Evolutionary conservation across 2,888 invertebrate genomes (phyloP), one percentile per base, ranked within the genome.

Genomic region (Eudasyphora cyanicolor): DNA sequence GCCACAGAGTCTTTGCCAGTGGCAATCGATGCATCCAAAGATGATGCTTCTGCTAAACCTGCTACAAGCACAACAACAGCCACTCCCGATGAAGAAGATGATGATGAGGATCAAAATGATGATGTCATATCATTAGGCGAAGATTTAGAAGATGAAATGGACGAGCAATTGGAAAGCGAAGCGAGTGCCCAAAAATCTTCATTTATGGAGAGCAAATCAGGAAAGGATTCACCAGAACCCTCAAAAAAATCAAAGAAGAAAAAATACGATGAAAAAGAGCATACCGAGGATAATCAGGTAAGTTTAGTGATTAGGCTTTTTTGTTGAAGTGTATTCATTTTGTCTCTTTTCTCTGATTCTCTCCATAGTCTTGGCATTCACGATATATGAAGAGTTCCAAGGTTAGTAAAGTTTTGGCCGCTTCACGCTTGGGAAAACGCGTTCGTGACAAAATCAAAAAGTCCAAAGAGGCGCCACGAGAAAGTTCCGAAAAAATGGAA

Each of bases 351-450:
- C 12, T 32, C 35, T n/a, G 29, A 38, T 21, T 45, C n/a, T n/a
- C n/a, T n/a, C n/a, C n/a, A 51, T 75, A 91, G 91, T 94, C 94
- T 0, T 94, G 94, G 94, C 94, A 93, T 87, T 93, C 93, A 57
- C 91, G 94, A 62, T 94, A 94, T 88, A 89, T 95, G 60, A 93
- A 92, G 12, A 94, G 95, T 84, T 93, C 92, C 14, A 94, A 94
- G 90, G 94, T 94, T 0, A 94, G 93, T 87, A 93, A 90, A 86
- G 94, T 94, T 0, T 88, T 94, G 19, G 93, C 92, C 0, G 93
- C 93, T 0, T 93, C 94, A 0, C 93, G 93, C 60, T 92, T 94
- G 57, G 91, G 94, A 0, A 95, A 94, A 85, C 94, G 94, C 19
- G 89, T 94, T n/a, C 91, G 95, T 82, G 94, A 94, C 86, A 94